A percentile compares a stretch with the other conserved stretches of the same genome.
Evolutionary conservation across 2,797 vertebrate species (phyloP).

Genomic region (Notoglanidium macrostoma): DNA sequence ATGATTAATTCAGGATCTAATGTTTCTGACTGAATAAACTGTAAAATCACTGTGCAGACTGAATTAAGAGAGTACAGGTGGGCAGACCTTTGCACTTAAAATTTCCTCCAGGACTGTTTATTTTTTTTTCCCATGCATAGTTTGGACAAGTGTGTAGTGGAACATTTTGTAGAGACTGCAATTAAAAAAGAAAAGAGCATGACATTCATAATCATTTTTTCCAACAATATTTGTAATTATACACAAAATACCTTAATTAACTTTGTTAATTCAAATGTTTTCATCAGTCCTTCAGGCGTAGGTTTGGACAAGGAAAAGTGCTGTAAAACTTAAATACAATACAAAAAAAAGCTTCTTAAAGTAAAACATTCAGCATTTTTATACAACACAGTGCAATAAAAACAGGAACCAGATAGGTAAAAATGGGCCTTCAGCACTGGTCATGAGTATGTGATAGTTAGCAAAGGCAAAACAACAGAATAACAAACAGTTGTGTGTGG

Average conservation of each 20-base stretch:
- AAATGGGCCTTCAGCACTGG: constrained; percentile 61
- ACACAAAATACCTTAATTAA: constrained; percentile 65
- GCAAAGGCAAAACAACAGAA: constrained; percentile 52
- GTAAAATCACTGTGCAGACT: background rate
- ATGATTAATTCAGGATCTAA: background rate
- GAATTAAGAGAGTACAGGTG: constrained; percentile 13
- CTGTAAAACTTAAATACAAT: constrained; percentile 81
- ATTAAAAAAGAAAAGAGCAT: constrained; percentile 51
- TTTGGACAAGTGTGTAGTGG: constrained; percentile 84
- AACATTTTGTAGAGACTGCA: constrained; percentile 61
- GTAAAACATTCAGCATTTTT: constrained; percentile 78
- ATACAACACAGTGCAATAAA: constrained; percentile 77
- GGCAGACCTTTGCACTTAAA: constrained; percentile 60
- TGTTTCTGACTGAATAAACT: background rate
- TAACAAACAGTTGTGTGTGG: constrained; percentile 64
- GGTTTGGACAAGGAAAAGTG: constrained; percentile 72
- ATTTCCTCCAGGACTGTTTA: constrained; percentile 79
- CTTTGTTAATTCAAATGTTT: constrained; percentile 55
- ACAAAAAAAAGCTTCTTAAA: constrained; percentile 71
- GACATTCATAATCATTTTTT: constrained; percentile 75
- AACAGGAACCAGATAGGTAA: constrained; percentile 48
- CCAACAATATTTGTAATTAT: constrained; percentile 69
- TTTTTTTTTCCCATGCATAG: constrained; percentile 84
- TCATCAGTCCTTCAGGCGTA: constrained; percentile 71
- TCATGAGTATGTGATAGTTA: constrained; percentile 53